Percentiles rank a stretch among this genome's conserved stretches.
Conservation (phyloP, 1,140 invertebrate genomes). For the Leptopilina boulardi region DNA sequence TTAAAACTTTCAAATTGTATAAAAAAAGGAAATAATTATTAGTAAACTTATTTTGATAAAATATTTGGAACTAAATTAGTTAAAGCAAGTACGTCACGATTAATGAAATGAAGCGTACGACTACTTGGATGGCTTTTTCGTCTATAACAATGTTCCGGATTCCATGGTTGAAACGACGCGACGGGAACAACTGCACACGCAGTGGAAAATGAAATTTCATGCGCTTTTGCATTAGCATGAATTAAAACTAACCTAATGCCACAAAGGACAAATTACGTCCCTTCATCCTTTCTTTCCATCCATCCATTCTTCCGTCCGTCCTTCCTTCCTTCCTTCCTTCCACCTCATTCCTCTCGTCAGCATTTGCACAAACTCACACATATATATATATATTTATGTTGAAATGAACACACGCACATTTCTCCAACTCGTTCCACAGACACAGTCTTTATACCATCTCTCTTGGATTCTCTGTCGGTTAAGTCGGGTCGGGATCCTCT, state of each 20-base stretch:
- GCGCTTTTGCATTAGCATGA: conserved; percentile 43
- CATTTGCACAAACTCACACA: neutral
- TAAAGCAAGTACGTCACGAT: neutral
- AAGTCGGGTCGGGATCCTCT: neutral
- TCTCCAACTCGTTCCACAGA: neutral
- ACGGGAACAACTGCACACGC: conserved; percentile 11
- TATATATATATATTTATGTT: neutral
- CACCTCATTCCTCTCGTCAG: conserved; percentile 25
- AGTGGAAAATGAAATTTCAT: conserved; percentile 39
- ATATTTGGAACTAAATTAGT: no score
- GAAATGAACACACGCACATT: neutral
- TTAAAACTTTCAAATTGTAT: no score
- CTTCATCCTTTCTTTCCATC: neutral
- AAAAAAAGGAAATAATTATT: no score
- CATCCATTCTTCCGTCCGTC: conserved; percentile 16
- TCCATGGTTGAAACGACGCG: neutral
- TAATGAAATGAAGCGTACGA: conserved; percentile 1
- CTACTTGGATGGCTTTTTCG: conserved; percentile 7
- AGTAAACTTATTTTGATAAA: no score
- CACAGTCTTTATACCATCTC: neutral
- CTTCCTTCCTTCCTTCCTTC: conserved; percentile 26
- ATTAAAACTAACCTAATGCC: conserved; percentile 43
- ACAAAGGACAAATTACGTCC: conserved; percentile 44
- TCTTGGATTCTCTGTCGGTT: neutral
- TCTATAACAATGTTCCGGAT: neutral